These are phyloP conservation scores for Tribolium madens DNA, from an alignment of 1,140 invertebrate genomes.

Conservation along the genomic window DNA sequence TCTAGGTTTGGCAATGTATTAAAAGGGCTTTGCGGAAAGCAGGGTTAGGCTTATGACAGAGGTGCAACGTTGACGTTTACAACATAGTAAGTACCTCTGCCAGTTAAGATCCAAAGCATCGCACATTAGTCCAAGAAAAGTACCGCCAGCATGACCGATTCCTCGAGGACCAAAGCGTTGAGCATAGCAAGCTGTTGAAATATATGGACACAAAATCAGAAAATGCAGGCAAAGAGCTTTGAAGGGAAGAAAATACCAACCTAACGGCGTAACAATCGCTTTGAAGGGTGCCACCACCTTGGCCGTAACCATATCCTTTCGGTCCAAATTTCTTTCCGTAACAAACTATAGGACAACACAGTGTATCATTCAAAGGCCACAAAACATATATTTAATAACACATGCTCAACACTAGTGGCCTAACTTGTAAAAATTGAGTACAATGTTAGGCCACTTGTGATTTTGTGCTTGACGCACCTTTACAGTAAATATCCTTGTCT, in stretches of 20 bases:
- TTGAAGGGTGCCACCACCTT: slow-evolving; percentile 90
- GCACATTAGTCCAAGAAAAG: slow-evolving; percentile 76
- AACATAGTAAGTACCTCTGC: slow-evolving; percentile 70
- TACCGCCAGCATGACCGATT: slow-evolving; percentile 88
- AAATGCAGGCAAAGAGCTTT: slow-evolving; percentile 6
- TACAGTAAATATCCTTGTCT: slow-evolving; percentile 98
- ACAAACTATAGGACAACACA: slow-evolving; percentile 73
- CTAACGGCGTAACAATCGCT: slow-evolving; percentile 83
- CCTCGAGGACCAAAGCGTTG: slow-evolving; percentile 90
- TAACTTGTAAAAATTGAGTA: neutral
- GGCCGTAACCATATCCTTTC: slow-evolving; percentile 93
- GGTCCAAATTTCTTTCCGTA: slow-evolving; percentile 95
- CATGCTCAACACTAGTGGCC: slow-evolving; percentile 2
- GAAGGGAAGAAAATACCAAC: slow-evolving; percentile 67
- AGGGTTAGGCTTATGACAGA: slow-evolving; percentile 29
- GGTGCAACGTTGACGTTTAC: slow-evolving; percentile 27
- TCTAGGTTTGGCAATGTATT: neutral
- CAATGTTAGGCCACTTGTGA: neutral
- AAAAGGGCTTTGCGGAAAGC: neutral
- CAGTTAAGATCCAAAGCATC: slow-evolving; percentile 75
- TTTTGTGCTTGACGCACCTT: slow-evolving; percentile 75
- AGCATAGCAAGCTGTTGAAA: slow-evolving; percentile 76
- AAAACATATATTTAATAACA: slow-evolving; percentile 13
- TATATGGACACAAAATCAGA: slow-evolving; percentile 66
- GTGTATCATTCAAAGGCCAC: slow-evolving; percentile 45